Base-by-base conservation (phyloP, 1,140 invertebrate species). In the Galendromus occidentalis region DNA sequence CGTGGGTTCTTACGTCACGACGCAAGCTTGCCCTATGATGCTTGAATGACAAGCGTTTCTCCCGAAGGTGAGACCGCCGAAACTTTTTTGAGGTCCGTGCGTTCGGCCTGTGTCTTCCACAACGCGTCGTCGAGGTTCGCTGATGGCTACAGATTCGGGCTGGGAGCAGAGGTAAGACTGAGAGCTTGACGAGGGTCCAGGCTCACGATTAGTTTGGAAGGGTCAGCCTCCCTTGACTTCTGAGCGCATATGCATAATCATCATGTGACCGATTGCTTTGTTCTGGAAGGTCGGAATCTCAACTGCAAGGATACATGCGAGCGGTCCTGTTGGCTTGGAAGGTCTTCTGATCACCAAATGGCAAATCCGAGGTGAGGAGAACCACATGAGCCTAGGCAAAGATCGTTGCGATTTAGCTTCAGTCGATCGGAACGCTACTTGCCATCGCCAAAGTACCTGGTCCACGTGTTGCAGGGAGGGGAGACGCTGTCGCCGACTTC, bases 81-180 rank as follows among this genome's bases (percentile, higher is more conserved):
- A 17, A 71, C 78, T 51, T 98, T 98, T 78, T 78, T 92, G 65
- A 78, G 82, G 41, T 80, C 84, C 68, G 87, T 98, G 4, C 93
- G 98, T 78, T 95, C 91, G 75, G 94, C 95, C 2, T 98, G 94
- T 76, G 94, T 98, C 1, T 98, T 98, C 78, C 91, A 94, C 74
- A 98, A 99, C 75, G 87, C 88, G 7, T 95, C 91, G 68, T 91
- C 92, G 0, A 80, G 95, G 69, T 98, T 99, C 75, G 86, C 95
- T 29, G 95, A 99, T 77, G 95, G 95, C 1, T 99, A 92, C 78
- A 82, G 94, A 71, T 97, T 98, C 73, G 95, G 95, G 39, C 81
- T 98, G 44, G 93, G 92, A 78, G 72, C 64, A 44, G 65, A 66
- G 41, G 2, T 42, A 33, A 18, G 28, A 42, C 20, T 42, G 28